phyloP scores from a whole-genome alignment of 2,888 invertebrate genomes.

The Ashinkailepas kermadecensis region DNA sequence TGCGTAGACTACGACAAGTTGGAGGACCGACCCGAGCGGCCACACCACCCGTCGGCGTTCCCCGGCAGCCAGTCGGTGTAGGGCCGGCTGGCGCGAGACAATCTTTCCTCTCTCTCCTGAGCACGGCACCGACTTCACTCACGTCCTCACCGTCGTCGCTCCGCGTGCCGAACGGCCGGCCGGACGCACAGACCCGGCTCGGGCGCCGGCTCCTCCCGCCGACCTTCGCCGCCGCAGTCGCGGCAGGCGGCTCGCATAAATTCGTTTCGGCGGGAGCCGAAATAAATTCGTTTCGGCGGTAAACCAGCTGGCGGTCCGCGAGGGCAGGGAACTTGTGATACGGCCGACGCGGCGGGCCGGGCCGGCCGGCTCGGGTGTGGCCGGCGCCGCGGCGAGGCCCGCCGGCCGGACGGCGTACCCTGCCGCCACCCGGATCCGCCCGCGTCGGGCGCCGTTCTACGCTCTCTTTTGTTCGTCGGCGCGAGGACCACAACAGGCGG shows the following conservation, averaged over 20 bases:
- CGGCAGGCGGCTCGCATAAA: no score
- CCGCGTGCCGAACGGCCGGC: no score
- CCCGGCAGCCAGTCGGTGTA: constrained; percentile 17
- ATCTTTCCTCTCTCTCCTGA: not conserved
- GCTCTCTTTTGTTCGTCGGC: not conserved
- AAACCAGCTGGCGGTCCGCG: not conserved
- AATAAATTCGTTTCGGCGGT: no score
- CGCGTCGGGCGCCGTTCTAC: not conserved
- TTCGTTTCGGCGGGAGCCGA: no score
- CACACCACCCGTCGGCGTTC: constrained; percentile 1
- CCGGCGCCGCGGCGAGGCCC: not conserved
- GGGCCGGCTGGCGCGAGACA: not conserved
- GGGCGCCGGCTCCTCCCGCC: no score
- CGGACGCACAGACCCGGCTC: no score
- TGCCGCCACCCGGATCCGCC: not conserved
- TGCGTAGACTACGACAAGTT: constrained; percentile 97
- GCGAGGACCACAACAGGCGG: not conserved
- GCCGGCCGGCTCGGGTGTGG: not conserved
- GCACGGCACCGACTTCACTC: no score
- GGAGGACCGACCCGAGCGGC: constrained; percentile 73
- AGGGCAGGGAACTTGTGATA: not conserved
- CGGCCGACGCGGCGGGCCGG: not conserved
- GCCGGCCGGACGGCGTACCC: not conserved
- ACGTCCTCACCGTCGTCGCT: no score
- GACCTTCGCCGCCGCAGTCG: no score